Percentiles rank a stretch among this genome's conserved stretches.
Conservation (phyloP, 2,113 vertebrate genomes). For the Ictalurus furcatus region DNA sequence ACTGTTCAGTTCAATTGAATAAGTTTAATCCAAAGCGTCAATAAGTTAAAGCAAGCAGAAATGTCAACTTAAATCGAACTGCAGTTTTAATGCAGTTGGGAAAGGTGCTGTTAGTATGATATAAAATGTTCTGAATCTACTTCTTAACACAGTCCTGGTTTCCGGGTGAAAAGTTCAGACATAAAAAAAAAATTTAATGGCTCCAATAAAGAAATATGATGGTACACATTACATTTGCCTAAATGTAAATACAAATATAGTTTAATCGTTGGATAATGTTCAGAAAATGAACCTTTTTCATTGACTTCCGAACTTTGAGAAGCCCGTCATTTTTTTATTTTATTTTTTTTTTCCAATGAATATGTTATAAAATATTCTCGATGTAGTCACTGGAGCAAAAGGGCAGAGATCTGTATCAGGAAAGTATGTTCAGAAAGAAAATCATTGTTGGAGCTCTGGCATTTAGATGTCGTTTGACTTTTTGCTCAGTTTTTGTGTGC, state of each 20-base stretch:
- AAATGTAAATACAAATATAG: slow-evolving; percentile 19
- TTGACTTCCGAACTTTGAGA: background rate
- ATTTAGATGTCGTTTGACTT: slow-evolving; percentile 64
- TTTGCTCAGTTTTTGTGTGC: slow-evolving; percentile 60
- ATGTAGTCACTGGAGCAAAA: slow-evolving; percentile 39
- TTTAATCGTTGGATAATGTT: background rate
- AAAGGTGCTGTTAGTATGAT: background rate
- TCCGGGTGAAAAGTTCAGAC: background rate
- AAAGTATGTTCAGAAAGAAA: background rate
- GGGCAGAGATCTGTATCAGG: slow-evolving; percentile 44
- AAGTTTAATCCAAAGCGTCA: slow-evolving; percentile 13
- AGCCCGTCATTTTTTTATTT: background rate
- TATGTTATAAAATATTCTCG: background rate
- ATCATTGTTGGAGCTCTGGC: slow-evolving; percentile 51
- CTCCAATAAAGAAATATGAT: background rate
- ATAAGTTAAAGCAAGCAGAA: slow-evolving; percentile 2
- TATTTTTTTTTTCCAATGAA: background rate
- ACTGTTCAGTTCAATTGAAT: slow-evolving; percentile 16
- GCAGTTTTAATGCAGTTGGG: background rate
- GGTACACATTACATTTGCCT: background rate
- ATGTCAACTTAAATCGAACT: background rate
- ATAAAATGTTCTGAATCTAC: background rate
- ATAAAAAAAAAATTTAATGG: background rate
- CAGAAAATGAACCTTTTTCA: background rate
- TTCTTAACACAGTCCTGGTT: too few species aligned